A percentile compares a stretch with the other conserved stretches of the same genome.
These are phyloP conservation scores for Physella acuta DNA, from an alignment of 1,140 invertebrate genomes.

Conservation along the genomic window DNA sequence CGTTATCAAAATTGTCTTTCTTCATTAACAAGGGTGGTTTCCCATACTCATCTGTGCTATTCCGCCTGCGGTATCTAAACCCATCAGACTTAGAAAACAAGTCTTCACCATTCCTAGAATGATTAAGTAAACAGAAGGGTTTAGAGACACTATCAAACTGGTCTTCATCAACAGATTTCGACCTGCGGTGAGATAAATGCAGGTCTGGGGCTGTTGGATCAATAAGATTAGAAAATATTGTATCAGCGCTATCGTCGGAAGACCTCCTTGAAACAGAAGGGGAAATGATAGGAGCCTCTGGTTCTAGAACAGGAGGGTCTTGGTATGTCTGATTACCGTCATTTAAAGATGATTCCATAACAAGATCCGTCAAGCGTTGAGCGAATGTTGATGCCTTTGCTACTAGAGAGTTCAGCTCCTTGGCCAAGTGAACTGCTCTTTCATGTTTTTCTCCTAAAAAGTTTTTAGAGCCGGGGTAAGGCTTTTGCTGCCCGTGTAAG, in stretches of 20 bases:
- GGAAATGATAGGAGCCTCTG: slow-evolving; percentile 26
- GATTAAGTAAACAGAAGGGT: not conserved
- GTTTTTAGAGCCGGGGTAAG: not conserved
- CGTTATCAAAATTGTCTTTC: not conserved
- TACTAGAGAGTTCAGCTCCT: slow-evolving; percentile 24
- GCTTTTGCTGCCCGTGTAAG: slow-evolving; percentile 8
- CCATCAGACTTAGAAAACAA: not conserved
- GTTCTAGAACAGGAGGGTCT: slow-evolving; percentile 31
- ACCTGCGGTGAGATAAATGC: slow-evolving; percentile 4
- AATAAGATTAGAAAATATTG: slow-evolving; percentile 11
- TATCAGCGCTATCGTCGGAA: slow-evolving; percentile 3
- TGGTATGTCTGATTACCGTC: slow-evolving; percentile 22
- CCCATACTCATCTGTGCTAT: slow-evolving; percentile 14
- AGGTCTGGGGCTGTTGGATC: not conserved
- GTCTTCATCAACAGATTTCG: slow-evolving; percentile 19
- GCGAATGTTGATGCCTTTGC: slow-evolving; percentile 24
- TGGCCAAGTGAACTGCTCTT: slow-evolving; percentile 12
- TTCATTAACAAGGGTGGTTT: slow-evolving; percentile 16
- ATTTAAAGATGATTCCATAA: slow-evolving; percentile 13
- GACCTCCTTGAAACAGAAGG: slow-evolving; percentile 20
- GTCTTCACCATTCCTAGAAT: not conserved
- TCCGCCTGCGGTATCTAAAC: not conserved
- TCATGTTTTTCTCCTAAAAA: slow-evolving; percentile 12
- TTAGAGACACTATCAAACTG: not conserved
- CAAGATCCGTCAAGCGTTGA: slow-evolving; percentile 21